Evolutionary conservation across 1,140 invertebrate species (phyloP).

Genomic region (Zaprionus tsacasi): DNA sequence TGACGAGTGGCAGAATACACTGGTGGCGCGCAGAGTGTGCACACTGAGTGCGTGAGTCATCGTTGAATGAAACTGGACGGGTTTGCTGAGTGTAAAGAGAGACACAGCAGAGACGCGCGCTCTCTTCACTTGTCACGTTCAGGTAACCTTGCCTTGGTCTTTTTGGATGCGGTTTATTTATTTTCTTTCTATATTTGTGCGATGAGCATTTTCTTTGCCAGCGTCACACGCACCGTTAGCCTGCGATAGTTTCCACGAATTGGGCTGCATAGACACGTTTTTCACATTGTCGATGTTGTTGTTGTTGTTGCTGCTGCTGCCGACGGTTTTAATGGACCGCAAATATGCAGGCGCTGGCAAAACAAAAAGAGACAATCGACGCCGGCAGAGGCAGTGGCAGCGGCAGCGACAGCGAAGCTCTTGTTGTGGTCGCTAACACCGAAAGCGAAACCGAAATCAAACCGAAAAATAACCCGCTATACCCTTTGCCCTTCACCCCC

Average conservation of each 20-base stretch:
- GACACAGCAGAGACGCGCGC: not conserved
- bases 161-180: slow-evolving; percentile 61
- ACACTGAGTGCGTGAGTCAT: slow-evolving; percentile 56
- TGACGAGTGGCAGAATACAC: slow-evolving; percentile 27
- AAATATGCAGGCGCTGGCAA: slow-evolving; percentile 68
- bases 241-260: slow-evolving; percentile 50
- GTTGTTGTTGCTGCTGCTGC: slow-evolving; percentile 22
- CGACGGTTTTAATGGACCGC: slow-evolving; percentile 73
- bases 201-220: slow-evolving; percentile 52
- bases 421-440: slow-evolving; percentile 40
- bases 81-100: slow-evolving; percentile 35
- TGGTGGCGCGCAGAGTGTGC: slow-evolving; percentile 39
- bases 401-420: slow-evolving; percentile 42
- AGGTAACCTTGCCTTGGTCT: slow-evolving; percentile 78
- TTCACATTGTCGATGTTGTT: not conserved
- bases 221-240: slow-evolving; percentile 4
- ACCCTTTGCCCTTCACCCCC: slow-evolving; percentile 6
- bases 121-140: slow-evolving; percentile 37
- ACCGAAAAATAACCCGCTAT: slow-evolving; percentile 24
- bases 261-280: slow-evolving; percentile 16
- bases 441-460: slow-evolving; percentile 28
- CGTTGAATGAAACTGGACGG: slow-evolving; percentile 54
- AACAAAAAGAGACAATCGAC: slow-evolving; percentile 47
- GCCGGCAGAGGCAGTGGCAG: not conserved
- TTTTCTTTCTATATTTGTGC: slow-evolving; percentile 65